phyloP scores from a whole-genome alignment of 1,140 invertebrate species.

The Euglossa dilemma region DNA sequence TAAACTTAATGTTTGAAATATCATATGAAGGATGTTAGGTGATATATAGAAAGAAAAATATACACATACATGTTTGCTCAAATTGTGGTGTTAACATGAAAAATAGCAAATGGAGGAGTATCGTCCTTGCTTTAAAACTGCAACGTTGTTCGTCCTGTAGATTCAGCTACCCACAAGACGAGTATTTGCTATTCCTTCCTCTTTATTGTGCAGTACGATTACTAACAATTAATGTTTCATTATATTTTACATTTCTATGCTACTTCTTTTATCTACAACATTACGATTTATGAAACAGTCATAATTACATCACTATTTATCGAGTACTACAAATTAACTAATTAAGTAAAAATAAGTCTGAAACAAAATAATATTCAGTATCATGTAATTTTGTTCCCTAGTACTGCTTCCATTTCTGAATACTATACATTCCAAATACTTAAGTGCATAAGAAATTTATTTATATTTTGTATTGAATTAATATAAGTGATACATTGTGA shows the following conservation, averaged over 20 bases:
- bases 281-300: neutral
- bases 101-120: neutral
- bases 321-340: neutral
- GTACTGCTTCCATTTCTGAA: too few species aligned
- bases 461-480: too few species aligned
- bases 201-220: constrained; percentile 45
- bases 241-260: neutral
- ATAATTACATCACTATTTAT: neutral
- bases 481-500: too few species aligned
- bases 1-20: constrained; percentile 53
- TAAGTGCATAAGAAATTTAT: too few species aligned
- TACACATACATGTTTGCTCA: constrained; percentile 26
- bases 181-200: constrained; percentile 10
- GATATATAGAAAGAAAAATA: constrained; percentile 29
- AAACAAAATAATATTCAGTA: neutral
- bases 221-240: constrained; percentile 3
- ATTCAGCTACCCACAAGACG: constrained; percentile 23
- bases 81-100: constrained; percentile 9
- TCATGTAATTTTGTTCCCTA: neutral
- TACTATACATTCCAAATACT: too few species aligned
- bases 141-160: constrained; percentile 8
- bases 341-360: neutral
- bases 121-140: constrained; percentile 13
- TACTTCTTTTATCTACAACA: neutral
- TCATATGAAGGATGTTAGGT: constrained; percentile 39